Evolutionary conservation across 2,797 vertebrate genomes (phyloP), one percentile per base, ranked within the genome.

Genomic region (Emydoidea blandingii): DNA sequence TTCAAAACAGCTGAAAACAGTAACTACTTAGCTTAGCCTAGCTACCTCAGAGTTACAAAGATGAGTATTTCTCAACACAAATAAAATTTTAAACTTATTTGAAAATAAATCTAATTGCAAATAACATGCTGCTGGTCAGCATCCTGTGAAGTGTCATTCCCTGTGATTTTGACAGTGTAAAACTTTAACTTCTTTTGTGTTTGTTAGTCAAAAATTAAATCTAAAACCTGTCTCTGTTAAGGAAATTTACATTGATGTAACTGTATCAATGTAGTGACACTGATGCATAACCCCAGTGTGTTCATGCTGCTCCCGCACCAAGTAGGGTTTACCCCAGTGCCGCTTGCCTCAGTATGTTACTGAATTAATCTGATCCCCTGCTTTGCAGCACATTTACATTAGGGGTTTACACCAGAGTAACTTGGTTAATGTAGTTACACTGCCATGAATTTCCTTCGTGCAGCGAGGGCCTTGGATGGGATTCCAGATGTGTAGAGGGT

Each of bases 1-100:
- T 94, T 78, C 47, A 91, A 81, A 94, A 91, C 89, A 86, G 53
- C 34, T 86, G 37, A 88, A 81, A 89, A 44, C 81, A 88, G 76
- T 90, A 91, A 44, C 79, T 72, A 86, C 18, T 93, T 96, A 92
- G 86, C 81, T 92, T 89, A 56, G 25, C 86, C 72, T 88, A 29
- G 81, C 54, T 96, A 72, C 52, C 47, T 82, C 19, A 82, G 83
- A 93, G 80, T 59, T 94, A 25, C 41, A 74, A 62, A 79, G 31
- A 81, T 53, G 76, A 72, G 79, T 41, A 19, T 12, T 91, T 15
- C 79, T 91, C 8, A 21, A 59, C 62, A 72, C 16, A 85, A 25
- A 23, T 53, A 16, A 76, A 81, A 44, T 59, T 56, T 68, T 27
- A 54, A 41, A 81, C 79, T 11, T 59, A 68, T 79, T 89, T 85